Evolutionary conservation across 2,113 vertebrate species (phyloP).

Genomic region (Probosciger aterrimus): DNA sequence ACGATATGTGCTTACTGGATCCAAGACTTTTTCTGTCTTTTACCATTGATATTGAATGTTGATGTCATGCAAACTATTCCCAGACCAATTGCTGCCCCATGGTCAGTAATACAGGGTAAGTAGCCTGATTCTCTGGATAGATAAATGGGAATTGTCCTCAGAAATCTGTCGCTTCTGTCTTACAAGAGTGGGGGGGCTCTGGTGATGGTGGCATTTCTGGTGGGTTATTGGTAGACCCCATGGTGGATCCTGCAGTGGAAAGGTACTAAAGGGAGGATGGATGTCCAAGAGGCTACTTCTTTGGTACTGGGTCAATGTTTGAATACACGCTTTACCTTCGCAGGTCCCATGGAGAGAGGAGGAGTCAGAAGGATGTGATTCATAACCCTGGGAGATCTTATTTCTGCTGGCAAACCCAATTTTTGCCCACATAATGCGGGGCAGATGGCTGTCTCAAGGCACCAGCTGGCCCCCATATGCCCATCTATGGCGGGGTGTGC

Average conservation of each 20-base stretch:
- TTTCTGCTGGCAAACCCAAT: neutral
- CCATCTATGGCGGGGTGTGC: neutral
- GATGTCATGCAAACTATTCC: neutral
- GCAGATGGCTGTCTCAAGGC: neutral
- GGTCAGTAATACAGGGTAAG: neutral
- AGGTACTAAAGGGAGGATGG: neutral
- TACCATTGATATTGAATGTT: neutral
- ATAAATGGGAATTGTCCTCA: neutral
- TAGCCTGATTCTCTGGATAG: neutral
- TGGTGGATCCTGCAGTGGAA: neutral
- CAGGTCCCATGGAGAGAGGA: neutral
- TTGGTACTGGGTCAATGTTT: neutral
- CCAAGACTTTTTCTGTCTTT: neutral
- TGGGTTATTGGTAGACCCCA: neutral
- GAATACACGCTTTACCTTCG: neutral
- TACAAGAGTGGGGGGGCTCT: neutral
- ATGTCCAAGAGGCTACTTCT: neutral
- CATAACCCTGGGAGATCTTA: neutral
- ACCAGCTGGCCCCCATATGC: accelerated
- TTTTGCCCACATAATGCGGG: neutral
- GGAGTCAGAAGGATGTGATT: neutral
- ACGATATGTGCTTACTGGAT: neutral
- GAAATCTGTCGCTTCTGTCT: neutral
- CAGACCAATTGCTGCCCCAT: neutral
- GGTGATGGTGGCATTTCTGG: neutral